phyloP scores from a whole-genome alignment of 1,140 invertebrate species.

The Pristionchus pacificus region DNA sequence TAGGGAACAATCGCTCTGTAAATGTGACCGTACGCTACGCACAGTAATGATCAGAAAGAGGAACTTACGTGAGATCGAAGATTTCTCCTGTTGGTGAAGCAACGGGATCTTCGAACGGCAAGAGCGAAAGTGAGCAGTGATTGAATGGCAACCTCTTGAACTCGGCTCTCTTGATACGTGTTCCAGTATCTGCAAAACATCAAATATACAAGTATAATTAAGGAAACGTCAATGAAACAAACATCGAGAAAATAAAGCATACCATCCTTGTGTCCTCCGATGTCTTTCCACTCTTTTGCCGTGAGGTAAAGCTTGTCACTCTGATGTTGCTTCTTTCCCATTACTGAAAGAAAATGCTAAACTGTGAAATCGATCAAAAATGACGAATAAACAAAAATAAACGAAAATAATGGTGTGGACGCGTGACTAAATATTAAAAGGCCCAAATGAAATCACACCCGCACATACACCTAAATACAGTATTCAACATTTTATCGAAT shows the following conservation, averaged over 20 bases:
- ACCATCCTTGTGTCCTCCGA: slow-evolving; percentile 56
- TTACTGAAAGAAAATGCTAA: no score
- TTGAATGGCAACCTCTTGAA: slow-evolving; percentile 87
- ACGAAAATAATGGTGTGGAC: no score
- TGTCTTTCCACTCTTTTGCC: slow-evolving; percentile 53
- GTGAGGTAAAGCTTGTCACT: slow-evolving; percentile 56
- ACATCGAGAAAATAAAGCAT: background rate
- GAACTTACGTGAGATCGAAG: slow-evolving; percentile 72
- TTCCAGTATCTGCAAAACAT: slow-evolving; percentile 41
- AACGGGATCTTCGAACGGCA: slow-evolving; percentile 86
- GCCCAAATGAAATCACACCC: no score
- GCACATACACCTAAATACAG: no score
- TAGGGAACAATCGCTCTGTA: slow-evolving; percentile 75
- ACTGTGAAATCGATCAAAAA: no score
- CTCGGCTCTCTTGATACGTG: slow-evolving; percentile 61
- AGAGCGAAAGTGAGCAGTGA: slow-evolving; percentile 74
- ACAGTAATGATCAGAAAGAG: no score
- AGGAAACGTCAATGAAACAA: background rate
- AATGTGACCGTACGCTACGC: no score
- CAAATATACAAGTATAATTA: slow-evolving; percentile 8
- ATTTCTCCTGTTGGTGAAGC: slow-evolving; percentile 79
- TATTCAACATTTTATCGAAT: no score
- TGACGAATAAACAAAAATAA: no score
- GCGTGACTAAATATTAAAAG: no score
- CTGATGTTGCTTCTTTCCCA: slow-evolving; percentile 57